phyloP scores from a whole-genome alignment of 23 tunicate species.

The Diplosoma virens region DNA sequence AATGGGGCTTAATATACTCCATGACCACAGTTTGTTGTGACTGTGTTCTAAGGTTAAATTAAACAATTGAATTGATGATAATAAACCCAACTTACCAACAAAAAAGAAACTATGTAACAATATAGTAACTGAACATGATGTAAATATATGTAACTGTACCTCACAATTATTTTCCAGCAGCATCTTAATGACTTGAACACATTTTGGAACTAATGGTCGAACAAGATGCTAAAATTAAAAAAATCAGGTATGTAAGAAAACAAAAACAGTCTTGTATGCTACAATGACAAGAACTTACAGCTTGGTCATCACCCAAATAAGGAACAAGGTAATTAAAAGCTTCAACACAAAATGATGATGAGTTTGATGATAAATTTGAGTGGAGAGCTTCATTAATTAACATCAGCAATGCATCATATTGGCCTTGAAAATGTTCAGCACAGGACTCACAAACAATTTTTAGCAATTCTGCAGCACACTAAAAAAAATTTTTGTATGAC shows the following conservation, averaged over 20 bases:
- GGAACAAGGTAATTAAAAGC: constrained; percentile 82
- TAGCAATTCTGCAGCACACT: constrained; percentile 40
- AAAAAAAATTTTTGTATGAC: neutral
- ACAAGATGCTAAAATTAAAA: constrained; percentile 47
- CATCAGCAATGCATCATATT: constrained; percentile 44
- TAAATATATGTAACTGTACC: constrained; percentile 17
- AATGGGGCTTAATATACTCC: too few relatives aligned
- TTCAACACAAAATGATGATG: constrained; percentile 53
- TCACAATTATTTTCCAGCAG: constrained; percentile 58
- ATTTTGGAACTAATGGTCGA: constrained; percentile 72
- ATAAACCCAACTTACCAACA: too few relatives aligned
- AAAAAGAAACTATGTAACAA: too few relatives aligned
- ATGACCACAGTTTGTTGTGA: too few relatives aligned
- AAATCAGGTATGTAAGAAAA: neutral
- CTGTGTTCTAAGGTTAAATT: too few relatives aligned
- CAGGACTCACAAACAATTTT: constrained; percentile 66
- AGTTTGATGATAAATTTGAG: neutral
- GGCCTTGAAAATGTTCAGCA: constrained; percentile 39
- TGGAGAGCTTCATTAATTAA: constrained; percentile 40
- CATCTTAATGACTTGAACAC: constrained; percentile 51
- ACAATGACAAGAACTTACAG: constrained; percentile 31
- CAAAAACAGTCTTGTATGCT: neutral
- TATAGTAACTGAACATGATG: too few relatives aligned
- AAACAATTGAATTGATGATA: too few relatives aligned
- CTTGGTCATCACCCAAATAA: constrained; percentile 76